These are phyloP conservation scores for Meliscaeva auricollis DNA, from an alignment of 2,888 invertebrate species.

Conservation along the genomic window DNA sequence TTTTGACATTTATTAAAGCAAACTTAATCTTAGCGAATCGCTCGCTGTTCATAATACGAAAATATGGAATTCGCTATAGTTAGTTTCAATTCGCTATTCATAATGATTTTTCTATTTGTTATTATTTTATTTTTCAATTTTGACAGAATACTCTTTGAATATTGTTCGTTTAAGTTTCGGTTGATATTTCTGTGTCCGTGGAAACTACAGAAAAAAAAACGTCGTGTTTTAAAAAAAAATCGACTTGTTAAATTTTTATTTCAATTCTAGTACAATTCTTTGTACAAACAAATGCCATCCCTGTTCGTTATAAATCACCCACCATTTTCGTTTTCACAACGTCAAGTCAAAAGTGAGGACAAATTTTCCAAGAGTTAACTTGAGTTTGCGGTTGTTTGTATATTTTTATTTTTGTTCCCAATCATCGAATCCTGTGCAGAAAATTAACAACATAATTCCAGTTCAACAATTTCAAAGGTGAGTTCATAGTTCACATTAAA, in stretches of 20 bases:
- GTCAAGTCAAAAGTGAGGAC: constrained; percentile 71
- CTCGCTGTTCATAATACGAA: too few relatives aligned
- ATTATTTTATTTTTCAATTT: too few relatives aligned
- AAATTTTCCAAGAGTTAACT: constrained; percentile 70
- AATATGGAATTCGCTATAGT: too few relatives aligned
- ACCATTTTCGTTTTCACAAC: constrained; percentile 77
- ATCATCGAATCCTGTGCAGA: constrained; percentile 49
- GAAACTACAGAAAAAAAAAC: too few relatives aligned
- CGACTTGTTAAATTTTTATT: neutral
- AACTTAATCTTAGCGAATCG: too few relatives aligned
- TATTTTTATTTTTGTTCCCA: constrained; percentile 64
- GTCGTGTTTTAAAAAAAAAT: too few relatives aligned
- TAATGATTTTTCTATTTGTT: too few relatives aligned
- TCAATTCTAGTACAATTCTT: constrained; percentile 35
- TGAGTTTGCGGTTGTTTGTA: constrained; percentile 67
- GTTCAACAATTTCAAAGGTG: constrained; percentile 64
- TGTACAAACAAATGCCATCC: neutral
- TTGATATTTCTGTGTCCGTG: too few relatives aligned
- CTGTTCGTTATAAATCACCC: constrained; percentile 63
- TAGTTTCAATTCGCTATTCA: too few relatives aligned
- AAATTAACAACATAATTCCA: neutral
- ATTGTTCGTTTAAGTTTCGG: too few relatives aligned
- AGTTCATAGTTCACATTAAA: constrained; percentile 8
- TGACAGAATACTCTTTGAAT: too few relatives aligned
- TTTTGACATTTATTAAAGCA: too few relatives aligned